Evolutionary conservation across 1,140 invertebrate species (phyloP).

Genomic region (Oreohelix idahoensis): DNA sequence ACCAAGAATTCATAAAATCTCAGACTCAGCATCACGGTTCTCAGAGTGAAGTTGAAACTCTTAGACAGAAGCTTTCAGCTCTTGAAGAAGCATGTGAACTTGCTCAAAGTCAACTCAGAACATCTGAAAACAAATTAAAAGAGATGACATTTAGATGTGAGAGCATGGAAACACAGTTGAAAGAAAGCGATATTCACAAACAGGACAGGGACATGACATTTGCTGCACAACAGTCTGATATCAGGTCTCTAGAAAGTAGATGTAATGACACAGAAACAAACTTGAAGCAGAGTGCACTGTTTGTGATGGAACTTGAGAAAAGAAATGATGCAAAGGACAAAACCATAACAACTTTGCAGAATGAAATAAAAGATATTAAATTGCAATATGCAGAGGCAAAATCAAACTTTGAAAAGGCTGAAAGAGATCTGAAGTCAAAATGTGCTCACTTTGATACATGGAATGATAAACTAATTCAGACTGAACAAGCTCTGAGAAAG

Average conservation of each 20-base stretch:
- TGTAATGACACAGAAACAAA: constrained; percentile 18
- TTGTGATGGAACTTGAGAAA: not conserved
- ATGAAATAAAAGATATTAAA: not conserved
- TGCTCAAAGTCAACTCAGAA: not conserved
- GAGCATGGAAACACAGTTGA: constrained; percentile 11
- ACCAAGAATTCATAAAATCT: not conserved
- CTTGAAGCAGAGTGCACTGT: not conserved
- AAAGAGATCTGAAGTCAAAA: not conserved
- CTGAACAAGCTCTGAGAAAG: not conserved
- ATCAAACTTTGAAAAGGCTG: not conserved
- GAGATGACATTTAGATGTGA: not conserved
- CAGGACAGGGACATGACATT: not conserved
- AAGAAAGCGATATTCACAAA: constrained; percentile 14
- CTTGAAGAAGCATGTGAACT: not conserved
- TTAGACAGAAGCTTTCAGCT: not conserved
- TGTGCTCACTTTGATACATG: not conserved
- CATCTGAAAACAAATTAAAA: constrained; percentile 3
- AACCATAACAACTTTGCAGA: not conserved
- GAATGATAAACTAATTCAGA: not conserved
- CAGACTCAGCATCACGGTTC: not conserved
- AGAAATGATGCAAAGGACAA: not conserved
- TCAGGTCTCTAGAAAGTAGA: constrained; percentile 32
- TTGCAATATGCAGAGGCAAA: not conserved
- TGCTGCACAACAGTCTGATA: not conserved
- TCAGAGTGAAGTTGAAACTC: not conserved